These are phyloP conservation scores for Drosophila insularis DNA, from an alignment of 1,140 invertebrate species.

Conservation along the genomic window DNA sequence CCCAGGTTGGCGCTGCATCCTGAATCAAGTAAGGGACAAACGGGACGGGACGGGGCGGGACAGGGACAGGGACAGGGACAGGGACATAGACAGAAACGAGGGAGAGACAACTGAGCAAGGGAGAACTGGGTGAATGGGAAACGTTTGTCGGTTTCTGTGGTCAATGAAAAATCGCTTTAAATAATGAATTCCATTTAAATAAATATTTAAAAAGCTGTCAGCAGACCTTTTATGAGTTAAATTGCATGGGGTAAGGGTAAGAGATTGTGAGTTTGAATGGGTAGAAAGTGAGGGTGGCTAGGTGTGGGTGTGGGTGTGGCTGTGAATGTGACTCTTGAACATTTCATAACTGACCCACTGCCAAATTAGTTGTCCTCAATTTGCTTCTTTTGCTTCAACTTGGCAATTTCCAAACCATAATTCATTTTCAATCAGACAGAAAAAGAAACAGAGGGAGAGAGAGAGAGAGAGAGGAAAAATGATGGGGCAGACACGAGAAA, in stretches of 20 bases:
- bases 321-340: slow-evolving; percentile 8
- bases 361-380: slow-evolving; percentile 41
- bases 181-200: slow-evolving; percentile 76
- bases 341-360: slow-evolving; percentile 30
- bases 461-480: not conserved
- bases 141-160: slow-evolving; percentile 76
- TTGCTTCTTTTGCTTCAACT: slow-evolving; percentile 12
- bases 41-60: not conserved
- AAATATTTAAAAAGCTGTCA: slow-evolving; percentile 79
- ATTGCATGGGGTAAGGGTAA: not conserved
- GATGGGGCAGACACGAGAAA: slow-evolving; percentile 60
- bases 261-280: not conserved
- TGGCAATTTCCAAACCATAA: slow-evolving; percentile 44
- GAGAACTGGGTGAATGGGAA: slow-evolving; percentile 36
- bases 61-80: no score
- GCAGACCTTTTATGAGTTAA: slow-evolving; percentile 54
- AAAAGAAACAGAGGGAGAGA: slow-evolving; percentile 22
- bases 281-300: not conserved
- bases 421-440: slow-evolving; percentile 53
- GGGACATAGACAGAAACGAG: no score
- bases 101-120: no score
- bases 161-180: slow-evolving; percentile 78
- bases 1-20: not conserved
- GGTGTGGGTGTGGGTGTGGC: slow-evolving; percentile 16
- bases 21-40: not conserved